Conservation (phyloP, 2,888 invertebrate genomes). For the Zygogramma bicolorata region DNA sequence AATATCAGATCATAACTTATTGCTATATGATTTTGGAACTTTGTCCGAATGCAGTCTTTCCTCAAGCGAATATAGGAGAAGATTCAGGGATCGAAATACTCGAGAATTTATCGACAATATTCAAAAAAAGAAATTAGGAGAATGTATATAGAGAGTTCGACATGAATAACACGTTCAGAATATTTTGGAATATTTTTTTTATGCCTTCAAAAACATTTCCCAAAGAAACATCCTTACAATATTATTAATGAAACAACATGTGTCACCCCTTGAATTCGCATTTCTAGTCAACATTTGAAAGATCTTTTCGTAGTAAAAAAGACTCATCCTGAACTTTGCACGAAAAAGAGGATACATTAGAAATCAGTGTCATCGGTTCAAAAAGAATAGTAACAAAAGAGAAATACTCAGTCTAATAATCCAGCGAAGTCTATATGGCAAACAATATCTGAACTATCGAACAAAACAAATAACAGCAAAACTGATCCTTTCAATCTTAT, state of each 20-base stretch:
- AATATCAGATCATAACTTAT: constrained; percentile 6
- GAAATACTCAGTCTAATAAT: no score
- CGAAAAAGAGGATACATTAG: no score
- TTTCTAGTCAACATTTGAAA: no score
- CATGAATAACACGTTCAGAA: background rate
- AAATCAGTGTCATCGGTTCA: no score
- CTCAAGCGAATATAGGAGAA: background rate
- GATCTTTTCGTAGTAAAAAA: no score
- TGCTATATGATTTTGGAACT: background rate
- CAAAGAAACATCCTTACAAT: background rate
- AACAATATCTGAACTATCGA: no score
- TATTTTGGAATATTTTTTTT: background rate
- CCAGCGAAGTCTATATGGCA: no score
- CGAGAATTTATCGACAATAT: background rate
- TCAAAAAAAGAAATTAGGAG: background rate
- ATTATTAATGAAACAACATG: background rate
- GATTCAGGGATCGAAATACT: background rate
- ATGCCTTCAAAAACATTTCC: background rate
- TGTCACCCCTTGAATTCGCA: no score
- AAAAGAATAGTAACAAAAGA: no score
- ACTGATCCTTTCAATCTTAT: no score
- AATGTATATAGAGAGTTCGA: background rate
- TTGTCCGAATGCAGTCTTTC: background rate
- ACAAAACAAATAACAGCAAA: no score
- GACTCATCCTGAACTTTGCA: no score